A percentile compares a stretch with the other conserved stretches of the same genome.
These are phyloP conservation scores for Cardiocondyla obscurior DNA, from an alignment of 1,140 invertebrate genomes.

Conservation along the genomic window DNA sequence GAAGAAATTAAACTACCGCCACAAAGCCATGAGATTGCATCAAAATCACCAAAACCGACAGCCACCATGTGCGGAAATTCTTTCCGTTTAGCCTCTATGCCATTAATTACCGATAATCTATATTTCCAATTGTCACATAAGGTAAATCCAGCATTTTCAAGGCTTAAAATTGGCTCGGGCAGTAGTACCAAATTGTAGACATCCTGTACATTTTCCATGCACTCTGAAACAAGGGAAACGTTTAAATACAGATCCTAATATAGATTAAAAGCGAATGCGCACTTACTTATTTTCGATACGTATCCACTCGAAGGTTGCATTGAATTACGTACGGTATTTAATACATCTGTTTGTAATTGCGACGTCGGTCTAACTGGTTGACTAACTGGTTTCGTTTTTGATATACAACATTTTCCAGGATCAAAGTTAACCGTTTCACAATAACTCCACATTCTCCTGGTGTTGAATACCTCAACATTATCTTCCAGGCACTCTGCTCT, in stretches of 20 bases:
- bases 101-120: slow-evolving; percentile 82
- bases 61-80: slow-evolving; percentile 83
- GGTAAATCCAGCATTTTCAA: slow-evolving; percentile 65
- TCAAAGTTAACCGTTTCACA: too few relatives aligned
- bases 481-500: too few relatives aligned
- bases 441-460: too few relatives aligned
- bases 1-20: slow-evolving; percentile 84
- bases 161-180: slow-evolving; percentile 70
- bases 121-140: too few relatives aligned
- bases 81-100: slow-evolving; percentile 74
- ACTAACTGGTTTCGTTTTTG: too few relatives aligned
- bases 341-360: too few relatives aligned
- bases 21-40: slow-evolving; percentile 75
- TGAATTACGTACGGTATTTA: too few relatives aligned
- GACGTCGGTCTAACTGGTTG: too few relatives aligned
- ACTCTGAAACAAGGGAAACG: slow-evolving; percentile 70
- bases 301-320: too few relatives aligned
- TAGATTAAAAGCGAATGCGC: neutral
- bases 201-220: slow-evolving; percentile 72
- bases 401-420: too few relatives aligned
- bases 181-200: slow-evolving; percentile 68
- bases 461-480: too few relatives aligned
- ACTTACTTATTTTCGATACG: too few relatives aligned
- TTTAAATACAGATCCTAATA: neutral
- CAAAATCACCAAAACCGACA: slow-evolving; percentile 65